Percentiles rank a stretch among this genome's conserved stretches.
phyloP scores from a whole-genome alignment of 2,888 invertebrate genomes.

The Chrysina gloriosa region DNA sequence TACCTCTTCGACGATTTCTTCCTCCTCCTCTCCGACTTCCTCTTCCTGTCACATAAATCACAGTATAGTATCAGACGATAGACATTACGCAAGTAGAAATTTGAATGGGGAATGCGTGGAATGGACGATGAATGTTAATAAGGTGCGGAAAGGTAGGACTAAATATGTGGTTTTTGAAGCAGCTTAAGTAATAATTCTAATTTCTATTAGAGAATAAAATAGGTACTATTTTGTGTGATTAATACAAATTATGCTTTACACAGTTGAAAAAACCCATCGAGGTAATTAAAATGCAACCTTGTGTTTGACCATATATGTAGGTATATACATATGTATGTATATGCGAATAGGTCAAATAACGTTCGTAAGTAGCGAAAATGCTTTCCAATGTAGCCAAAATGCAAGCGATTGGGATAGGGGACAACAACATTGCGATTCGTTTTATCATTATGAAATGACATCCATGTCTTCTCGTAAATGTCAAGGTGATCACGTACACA shows the following conservation, averaged over 20 bases:
- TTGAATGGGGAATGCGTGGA: background rate
- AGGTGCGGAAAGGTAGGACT: too few relatives aligned
- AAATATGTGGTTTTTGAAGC: too few relatives aligned
- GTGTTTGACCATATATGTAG: too few relatives aligned
- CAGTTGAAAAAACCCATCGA: too few relatives aligned
- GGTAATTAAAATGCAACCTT: too few relatives aligned
- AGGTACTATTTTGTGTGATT: too few relatives aligned
- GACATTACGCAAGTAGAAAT: slow-evolving; percentile 8
- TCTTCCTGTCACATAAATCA: slow-evolving; percentile 46
- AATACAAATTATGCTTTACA: too few relatives aligned
- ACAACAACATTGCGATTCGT: background rate
- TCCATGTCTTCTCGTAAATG: slow-evolving; percentile 21
- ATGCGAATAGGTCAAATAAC: background rate
- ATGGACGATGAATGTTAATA: slow-evolving; percentile 1
- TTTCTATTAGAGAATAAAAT: too few relatives aligned
- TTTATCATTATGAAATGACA: slow-evolving; percentile 5
- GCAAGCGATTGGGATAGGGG: background rate
- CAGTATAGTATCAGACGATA: background rate
- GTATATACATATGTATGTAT: background rate
- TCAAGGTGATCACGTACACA: slow-evolving; percentile 11
- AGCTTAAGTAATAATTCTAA: too few relatives aligned
- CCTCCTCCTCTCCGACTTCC: slow-evolving; percentile 59
- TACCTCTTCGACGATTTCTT: slow-evolving; percentile 68
- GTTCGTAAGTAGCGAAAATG: background rate
- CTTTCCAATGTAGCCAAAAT: background rate